A percentile compares a stretch with the other conserved stretches of the same genome.
phyloP scores from a whole-genome alignment of 2,888 invertebrate species.

The Thecophora atra region DNA sequence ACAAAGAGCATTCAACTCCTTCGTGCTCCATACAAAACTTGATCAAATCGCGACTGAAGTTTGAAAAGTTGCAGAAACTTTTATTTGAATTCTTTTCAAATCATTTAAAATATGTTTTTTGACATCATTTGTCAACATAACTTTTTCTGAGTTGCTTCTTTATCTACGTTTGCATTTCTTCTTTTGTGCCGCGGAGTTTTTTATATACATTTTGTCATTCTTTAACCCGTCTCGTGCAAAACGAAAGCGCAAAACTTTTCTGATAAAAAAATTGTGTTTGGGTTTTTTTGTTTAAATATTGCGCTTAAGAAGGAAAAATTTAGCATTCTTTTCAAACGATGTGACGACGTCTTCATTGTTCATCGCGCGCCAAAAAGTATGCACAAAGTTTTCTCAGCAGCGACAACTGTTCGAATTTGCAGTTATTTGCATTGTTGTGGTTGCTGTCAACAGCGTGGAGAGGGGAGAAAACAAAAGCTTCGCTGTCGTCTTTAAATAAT shows the following conservation, averaged over 20 bases:
- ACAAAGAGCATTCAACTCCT: too few species aligned
- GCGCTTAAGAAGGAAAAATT: constrained; percentile 16
- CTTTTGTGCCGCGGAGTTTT: too few species aligned
- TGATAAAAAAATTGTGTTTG: not conserved
- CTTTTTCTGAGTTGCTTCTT: too few species aligned
- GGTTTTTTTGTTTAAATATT: constrained; percentile 9
- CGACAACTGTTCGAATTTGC: constrained; percentile 23
- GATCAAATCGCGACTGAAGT: too few species aligned
- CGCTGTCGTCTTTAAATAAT: too few species aligned
- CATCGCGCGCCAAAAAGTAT: constrained; percentile 33
- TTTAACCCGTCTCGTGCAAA: constrained; percentile 8
- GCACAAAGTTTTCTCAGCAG: constrained; percentile 22
- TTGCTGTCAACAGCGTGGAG: constrained; percentile 44
- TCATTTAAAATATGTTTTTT: too few species aligned
- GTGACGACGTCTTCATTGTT: constrained; percentile 9
- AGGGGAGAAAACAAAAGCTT: constrained; percentile 33
- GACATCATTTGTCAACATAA: too few species aligned
- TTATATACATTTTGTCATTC: too few species aligned
- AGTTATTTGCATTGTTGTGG: constrained; percentile 38
- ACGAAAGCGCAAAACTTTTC: not conserved
- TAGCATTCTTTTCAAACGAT: constrained; percentile 11
- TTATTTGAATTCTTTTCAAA: too few species aligned
- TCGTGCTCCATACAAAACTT: too few species aligned
- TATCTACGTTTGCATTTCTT: too few species aligned
- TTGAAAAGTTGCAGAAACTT: too few species aligned